Base-by-base conservation (phyloP, 2,113 vertebrate species). In the Psittacula cyanocephala region DNA sequence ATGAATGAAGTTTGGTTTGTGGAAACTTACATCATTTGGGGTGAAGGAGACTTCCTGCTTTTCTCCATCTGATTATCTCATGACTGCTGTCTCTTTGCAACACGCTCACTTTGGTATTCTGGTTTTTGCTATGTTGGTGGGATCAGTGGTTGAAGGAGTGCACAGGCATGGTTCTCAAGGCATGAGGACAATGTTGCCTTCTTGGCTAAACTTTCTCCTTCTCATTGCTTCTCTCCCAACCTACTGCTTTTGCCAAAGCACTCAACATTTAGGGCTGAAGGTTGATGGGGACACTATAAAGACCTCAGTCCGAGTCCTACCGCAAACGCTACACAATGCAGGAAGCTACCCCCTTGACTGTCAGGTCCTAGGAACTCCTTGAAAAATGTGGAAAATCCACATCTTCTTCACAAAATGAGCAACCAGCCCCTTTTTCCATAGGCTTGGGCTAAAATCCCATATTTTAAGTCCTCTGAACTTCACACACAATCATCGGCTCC, bases 11-110 rank as follows among this genome's bases (percentile, higher is more conserved):
- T 87, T 79, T 46, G 80, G 47, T 85, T 80, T 79, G 74, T 69
- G 70, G 85, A 95, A 95, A 92, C 89, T 85, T 76, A 92, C 81
- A 91, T 95, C 70, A 62, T 10, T 77, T 37, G 41, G 81, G 81
- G 74, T 80, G 41, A 82, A 95, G 63, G 19, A 91, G 41, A 81
- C 80, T 92, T 95, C 88, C 86, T 93, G 65, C 76, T 93, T 88
- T 91, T 70, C 82, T 83, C 49, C 2, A 8, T 57, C 69, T 65
- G 64, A 91, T 81, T 90, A 84, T 81, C 90, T 88, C 72, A 86
- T 79, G 77, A 82, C 83, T 65, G 44, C 65, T 92, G 82, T 37
- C 76, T 72, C 53, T 80, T 41, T 90, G 69, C 24, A 68, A 86
- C 22, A 44, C 7, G 8, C 88, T 81, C 6, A 13, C 50, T 71